Percentiles rank a stretch among this genome's conserved stretches.
These are phyloP conservation scores for Saguinus imperator DNA, from an alignment of 2,113 vertebrate species.

Conservation along the genomic window DNA sequence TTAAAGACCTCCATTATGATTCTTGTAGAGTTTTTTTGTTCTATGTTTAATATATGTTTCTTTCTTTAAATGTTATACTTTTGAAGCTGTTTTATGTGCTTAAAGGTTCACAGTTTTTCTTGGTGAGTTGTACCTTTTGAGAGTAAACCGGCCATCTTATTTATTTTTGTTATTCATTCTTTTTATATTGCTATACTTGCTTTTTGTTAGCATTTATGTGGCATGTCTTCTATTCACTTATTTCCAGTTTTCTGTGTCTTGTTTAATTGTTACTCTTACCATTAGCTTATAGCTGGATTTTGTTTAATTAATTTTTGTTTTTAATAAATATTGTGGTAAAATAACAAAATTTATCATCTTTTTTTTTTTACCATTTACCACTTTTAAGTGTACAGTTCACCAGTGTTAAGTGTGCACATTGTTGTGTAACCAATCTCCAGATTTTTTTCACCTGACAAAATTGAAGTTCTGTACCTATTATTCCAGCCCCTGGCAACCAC, in stretches of 20 bases:
- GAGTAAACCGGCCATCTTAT: neutral
- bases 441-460: neutral
- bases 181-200: neutral
- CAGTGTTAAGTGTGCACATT: neutral
- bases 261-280: neutral
- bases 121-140: neutral
- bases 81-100: neutral
- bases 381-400: neutral
- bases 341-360: neutral
- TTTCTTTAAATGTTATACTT: neutral
- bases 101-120: neutral
- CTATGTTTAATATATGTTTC: neutral
- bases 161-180: neutral
- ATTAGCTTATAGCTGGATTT: neutral
- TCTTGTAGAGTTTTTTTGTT: neutral
- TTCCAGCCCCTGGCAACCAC: neutral
- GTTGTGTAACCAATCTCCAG: neutral
- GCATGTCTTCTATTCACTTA: neutral
- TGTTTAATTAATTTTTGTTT: neutral
- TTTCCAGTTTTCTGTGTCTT: neutral
- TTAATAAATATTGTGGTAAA: neutral
- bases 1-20: slow-evolving; percentile 8
- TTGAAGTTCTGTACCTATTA: neutral
- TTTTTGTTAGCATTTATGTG: neutral
- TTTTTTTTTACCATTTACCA: neutral